A percentile compares a stretch with the other conserved stretches of the same genome.
phyloP scores from a whole-genome alignment of 2,797 vertebrate genomes.

The Coluber constrictor region DNA sequence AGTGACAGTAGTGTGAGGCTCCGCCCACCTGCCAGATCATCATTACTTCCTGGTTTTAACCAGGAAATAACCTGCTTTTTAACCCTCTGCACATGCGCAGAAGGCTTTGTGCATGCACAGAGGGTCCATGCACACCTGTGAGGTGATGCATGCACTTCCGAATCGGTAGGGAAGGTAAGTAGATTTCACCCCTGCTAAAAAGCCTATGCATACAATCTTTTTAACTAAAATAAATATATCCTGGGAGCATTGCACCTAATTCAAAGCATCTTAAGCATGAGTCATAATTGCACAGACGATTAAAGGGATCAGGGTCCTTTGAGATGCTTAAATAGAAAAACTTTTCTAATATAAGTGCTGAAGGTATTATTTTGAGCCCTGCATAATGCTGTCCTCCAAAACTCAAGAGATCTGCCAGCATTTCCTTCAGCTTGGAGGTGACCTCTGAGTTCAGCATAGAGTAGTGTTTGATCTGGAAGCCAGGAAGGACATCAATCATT shows the following conservation, averaged over 20 bases:
- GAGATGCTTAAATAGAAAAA: neutral
- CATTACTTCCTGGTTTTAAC: too few species aligned
- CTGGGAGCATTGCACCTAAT: neutral
- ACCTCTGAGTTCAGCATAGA: neutral
- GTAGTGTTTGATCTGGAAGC: neutral
- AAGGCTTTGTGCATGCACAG: too few species aligned
- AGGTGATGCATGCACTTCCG: too few species aligned
- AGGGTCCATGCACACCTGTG: too few species aligned
- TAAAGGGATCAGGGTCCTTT: neutral
- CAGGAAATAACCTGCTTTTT: too few species aligned
- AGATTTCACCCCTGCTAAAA: neutral
- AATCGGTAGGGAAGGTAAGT: too few species aligned
- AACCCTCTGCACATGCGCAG: too few species aligned
- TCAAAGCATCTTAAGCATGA: neutral
- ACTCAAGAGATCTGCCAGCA: neutral
- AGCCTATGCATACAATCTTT: neutral
- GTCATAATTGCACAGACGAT: neutral
- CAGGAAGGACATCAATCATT: neutral
- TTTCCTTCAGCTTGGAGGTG: neutral
- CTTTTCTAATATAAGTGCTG: neutral
- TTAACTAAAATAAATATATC: neutral
- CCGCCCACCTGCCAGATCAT: too few species aligned
- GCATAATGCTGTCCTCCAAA: neutral
- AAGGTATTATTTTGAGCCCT: neutral
- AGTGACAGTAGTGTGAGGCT: too few species aligned